phyloP scores from a whole-genome alignment of 2,797 vertebrate species.

The Falco novaeseelandiae region DNA sequence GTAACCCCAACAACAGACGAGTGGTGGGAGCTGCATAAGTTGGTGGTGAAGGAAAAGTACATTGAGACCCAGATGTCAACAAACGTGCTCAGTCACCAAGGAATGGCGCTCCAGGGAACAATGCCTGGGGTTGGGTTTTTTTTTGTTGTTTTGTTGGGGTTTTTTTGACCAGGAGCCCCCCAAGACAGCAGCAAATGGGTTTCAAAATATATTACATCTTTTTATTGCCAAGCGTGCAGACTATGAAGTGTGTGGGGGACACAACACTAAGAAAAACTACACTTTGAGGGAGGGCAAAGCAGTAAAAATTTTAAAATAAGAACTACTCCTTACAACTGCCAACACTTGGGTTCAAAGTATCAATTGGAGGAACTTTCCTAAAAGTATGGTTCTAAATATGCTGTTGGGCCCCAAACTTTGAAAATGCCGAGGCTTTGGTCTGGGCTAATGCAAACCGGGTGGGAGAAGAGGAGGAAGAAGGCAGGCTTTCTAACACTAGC shows the following conservation, averaged over 20 bases:
- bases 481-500: not conserved
- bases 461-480: not conserved
- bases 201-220: conserved; percentile 83
- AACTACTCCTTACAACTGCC: conserved; percentile 70
- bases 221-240: conserved; percentile 79
- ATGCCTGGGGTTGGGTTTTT: not conserved
- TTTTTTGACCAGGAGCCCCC: conserved; percentile 30
- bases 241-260: conserved; percentile 72
- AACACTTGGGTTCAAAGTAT: conserved; percentile 66
- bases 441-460: not conserved
- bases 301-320: conserved; percentile 70
- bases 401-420: conserved; percentile 26
- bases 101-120: not conserved
- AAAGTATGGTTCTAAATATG: conserved; percentile 62
- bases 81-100: not conserved
- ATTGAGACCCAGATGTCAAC: not conserved
- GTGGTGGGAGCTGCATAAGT: not conserved
- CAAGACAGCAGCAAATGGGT: conserved; percentile 73
- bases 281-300: conserved; percentile 62
- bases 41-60: not conserved
- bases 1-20: not conserved
- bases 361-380: conserved; percentile 54
- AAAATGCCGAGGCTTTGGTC: not conserved
- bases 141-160: not conserved
- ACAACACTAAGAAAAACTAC: conserved; percentile 60